phyloP scores from a whole-genome alignment of 2,888 invertebrate genomes.

The Tolmerus cingulatus region DNA sequence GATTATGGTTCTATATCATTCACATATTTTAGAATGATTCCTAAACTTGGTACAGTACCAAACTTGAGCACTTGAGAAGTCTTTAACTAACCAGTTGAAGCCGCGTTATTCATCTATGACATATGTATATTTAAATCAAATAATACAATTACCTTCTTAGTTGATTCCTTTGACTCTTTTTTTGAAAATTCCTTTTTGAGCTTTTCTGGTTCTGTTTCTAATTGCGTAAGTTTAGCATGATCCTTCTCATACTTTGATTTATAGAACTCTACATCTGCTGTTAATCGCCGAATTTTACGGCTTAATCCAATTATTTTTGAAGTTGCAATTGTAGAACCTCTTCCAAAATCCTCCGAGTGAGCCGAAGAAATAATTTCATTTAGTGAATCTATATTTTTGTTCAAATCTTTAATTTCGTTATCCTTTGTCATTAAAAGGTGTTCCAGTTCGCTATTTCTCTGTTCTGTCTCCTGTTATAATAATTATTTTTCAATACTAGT shows the following conservation, averaged over 20 bases:
- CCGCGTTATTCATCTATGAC: too few species aligned
- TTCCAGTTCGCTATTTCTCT: not conserved
- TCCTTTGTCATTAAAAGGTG: not conserved
- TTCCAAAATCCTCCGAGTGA: conserved; percentile 58
- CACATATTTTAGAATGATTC: too few species aligned
- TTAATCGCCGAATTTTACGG: conserved; percentile 59
- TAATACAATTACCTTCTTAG: not conserved
- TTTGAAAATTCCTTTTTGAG: not conserved
- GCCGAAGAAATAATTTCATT: conserved; percentile 59
- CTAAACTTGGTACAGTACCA: too few species aligned
- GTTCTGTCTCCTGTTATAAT: not conserved
- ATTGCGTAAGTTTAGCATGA: conserved; percentile 53
- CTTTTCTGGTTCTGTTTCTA: conserved; percentile 41
- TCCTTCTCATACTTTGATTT: conserved; percentile 55
- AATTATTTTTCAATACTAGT: not conserved
- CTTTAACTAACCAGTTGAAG: too few species aligned
- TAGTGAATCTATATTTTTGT: conserved; percentile 56
- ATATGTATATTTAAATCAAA: not conserved
- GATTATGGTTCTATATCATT: too few species aligned
- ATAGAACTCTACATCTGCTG: conserved; percentile 55
- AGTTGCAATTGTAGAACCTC: conserved; percentile 7
- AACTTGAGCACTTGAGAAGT: too few species aligned
- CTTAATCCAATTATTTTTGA: conserved; percentile 59
- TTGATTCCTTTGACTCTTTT: not conserved
- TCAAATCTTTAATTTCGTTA: conserved; percentile 56